Evolutionary conservation across 2,888 invertebrate species (phyloP).

Genomic region (Tenthredo notha): DNA sequence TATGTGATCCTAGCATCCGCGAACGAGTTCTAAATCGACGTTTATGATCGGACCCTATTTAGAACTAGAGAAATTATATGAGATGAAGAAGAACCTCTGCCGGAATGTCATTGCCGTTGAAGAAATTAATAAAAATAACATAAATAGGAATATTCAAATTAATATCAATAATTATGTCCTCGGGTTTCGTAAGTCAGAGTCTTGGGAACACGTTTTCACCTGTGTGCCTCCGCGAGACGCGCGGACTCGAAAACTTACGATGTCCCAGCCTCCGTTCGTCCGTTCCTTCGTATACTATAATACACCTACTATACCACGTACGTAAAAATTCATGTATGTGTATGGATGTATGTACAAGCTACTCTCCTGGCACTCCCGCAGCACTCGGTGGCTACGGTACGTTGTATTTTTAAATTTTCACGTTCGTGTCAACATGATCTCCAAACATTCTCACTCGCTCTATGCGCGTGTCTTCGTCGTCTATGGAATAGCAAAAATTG

Average conservation of each 20-base stretch:
- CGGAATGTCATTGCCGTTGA: constrained; percentile 47
- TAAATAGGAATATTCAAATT: constrained; percentile 57
- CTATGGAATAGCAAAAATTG: constrained; percentile 43
- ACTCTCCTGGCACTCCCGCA: constrained; percentile 43
- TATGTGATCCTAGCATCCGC: constrained; percentile 33
- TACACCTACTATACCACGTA: constrained; percentile 21
- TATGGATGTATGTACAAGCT: constrained; percentile 37
- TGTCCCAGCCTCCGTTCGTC: constrained; percentile 23
- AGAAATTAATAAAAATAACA: constrained; percentile 48
- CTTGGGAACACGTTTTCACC: constrained; percentile 55
- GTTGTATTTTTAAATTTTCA: constrained; percentile 51
- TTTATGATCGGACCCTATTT: constrained; percentile 33
- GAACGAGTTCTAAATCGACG: constrained; percentile 45
- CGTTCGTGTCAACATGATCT: constrained; percentile 50
- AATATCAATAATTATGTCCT: constrained; percentile 58
- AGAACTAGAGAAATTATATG: background rate
- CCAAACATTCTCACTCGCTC: constrained; percentile 48
- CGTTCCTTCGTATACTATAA: background rate
- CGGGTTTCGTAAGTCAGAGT: constrained; percentile 53
- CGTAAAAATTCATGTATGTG: background rate
- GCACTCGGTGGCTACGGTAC: constrained; percentile 44
- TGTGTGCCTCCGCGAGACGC: constrained; percentile 33
- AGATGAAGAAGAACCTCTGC: constrained; percentile 30
- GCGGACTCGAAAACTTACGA: constrained; percentile 46
- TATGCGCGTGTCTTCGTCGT: constrained; percentile 31